phyloP scores from a whole-genome alignment of 2,797 vertebrate genomes.

The Loriculus beryllinus region DNA sequence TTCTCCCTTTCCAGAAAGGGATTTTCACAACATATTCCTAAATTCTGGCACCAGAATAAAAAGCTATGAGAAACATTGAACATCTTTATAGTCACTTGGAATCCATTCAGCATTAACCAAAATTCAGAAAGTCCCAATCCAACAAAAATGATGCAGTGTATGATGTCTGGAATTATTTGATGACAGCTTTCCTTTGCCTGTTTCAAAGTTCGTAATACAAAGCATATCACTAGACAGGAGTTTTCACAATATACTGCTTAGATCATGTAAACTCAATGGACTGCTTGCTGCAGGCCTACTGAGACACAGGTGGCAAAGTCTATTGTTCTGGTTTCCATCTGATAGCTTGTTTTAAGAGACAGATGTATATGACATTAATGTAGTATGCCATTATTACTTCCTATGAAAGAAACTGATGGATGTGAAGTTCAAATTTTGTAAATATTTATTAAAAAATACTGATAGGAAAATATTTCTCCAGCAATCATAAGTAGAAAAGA shows the following conservation, averaged over 20 bases:
- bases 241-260: not conserved
- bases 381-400: not conserved
- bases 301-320: not conserved
- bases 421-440: not conserved
- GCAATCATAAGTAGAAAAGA: not conserved
- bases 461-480: not conserved
- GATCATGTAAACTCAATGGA: not conserved
- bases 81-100: not conserved
- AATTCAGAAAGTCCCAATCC: not conserved
- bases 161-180: slow-evolving; percentile 49
- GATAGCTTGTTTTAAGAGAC: not conserved
- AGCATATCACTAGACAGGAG: not conserved
- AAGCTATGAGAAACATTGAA: not conserved
- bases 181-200: slow-evolving; percentile 26
- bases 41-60: not conserved
- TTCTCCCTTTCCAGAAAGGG: not conserved
- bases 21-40: not conserved
- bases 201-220: slow-evolving; percentile 15
- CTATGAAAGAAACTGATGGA: not conserved
- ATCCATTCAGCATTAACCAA: not conserved
- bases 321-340: not conserved
- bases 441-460: not conserved
- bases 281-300: not conserved
- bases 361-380: not conserved
- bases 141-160: not conserved